A percentile compares a stretch with the other conserved stretches of the same genome.
Conservation (phyloP, 2,888 invertebrate genomes). For the Pherbina coryleti region DNA sequence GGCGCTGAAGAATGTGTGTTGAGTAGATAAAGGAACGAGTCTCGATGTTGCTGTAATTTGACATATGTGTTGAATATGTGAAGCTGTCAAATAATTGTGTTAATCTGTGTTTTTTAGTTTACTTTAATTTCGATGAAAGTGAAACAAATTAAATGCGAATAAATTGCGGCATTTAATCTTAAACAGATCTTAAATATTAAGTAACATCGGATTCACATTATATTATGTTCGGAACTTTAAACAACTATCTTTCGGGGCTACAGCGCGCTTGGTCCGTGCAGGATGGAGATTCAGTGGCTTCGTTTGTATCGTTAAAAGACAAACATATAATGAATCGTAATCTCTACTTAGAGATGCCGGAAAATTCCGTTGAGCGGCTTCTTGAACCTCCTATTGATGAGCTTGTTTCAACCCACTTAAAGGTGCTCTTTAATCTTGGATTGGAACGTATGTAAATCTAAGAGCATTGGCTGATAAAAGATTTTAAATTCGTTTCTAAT, state of each 20-base stretch:
- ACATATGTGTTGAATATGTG: too few relatives aligned
- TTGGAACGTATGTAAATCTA: constrained; percentile 69
- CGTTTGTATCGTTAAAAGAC: constrained; percentile 77
- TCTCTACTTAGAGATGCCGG: constrained; percentile 79
- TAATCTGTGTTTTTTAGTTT: too few relatives aligned
- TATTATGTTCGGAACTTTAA: constrained; percentile 61
- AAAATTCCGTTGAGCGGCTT: constrained; percentile 77
- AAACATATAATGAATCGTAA: constrained; percentile 80
- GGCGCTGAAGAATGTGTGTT: too few relatives aligned
- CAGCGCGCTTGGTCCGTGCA: constrained; percentile 75
- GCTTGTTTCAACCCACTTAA: constrained; percentile 80
- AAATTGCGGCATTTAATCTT: too few relatives aligned
- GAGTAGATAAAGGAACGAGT: too few relatives aligned
- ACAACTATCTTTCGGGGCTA: constrained; percentile 69
- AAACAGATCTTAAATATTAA: too few relatives aligned
- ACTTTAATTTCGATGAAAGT: too few relatives aligned
- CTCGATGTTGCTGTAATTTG: too few relatives aligned
- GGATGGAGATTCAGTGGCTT: constrained; percentile 75
- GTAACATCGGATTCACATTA: too few relatives aligned
- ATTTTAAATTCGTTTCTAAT: constrained; percentile 10
- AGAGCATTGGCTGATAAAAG: constrained; percentile 4
- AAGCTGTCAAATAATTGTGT: too few relatives aligned
- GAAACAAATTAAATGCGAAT: too few relatives aligned
- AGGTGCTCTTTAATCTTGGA: constrained; percentile 72
- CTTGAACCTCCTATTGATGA: constrained; percentile 82